These are phyloP conservation scores for human (Homo sapiens) DNA, from an alignment of 2,113 vertebrate genomes.

Conservation along the genomic window DNA sequence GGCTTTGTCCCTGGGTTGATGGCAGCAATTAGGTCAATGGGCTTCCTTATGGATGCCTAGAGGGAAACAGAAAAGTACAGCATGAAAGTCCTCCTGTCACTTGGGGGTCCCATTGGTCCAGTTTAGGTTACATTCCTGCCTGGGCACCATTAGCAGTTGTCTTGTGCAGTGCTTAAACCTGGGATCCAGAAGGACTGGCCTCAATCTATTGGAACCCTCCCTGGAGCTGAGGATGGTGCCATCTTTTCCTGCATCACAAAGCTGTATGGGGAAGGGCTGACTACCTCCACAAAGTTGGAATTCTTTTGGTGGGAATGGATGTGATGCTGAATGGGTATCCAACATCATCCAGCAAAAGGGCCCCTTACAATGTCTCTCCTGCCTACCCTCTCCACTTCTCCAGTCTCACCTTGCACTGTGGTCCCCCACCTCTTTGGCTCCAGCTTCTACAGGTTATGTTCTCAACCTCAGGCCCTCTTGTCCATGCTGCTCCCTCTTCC, in stretches of 20 bases:
- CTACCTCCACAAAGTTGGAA: neutral
- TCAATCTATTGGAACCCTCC: neutral
- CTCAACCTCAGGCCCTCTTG: neutral
- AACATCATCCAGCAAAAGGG: neutral
- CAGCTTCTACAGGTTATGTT: neutral
- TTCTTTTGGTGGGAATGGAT: neutral
- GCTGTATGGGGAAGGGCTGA: neutral
- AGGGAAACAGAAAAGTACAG: neutral
- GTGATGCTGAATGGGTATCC: neutral
- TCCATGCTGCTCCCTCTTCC: neutral
- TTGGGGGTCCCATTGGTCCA: neutral
- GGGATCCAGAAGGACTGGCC: neutral
- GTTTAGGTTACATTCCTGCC: neutral
- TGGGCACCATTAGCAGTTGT: neutral
- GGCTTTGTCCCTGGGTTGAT: neutral
- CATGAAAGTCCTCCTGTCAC: neutral
- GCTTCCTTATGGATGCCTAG: neutral
- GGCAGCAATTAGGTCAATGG: neutral
- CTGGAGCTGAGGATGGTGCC: neutral
- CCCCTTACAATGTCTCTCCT: neutral
- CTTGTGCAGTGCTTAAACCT: neutral
- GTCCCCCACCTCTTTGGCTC: neutral
- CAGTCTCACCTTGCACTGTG: neutral
- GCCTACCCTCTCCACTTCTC: neutral
- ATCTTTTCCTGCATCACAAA: neutral